phyloP scores from a whole-genome alignment of 23 tunicate species.

The Trididemnum nubilum region DNA sequence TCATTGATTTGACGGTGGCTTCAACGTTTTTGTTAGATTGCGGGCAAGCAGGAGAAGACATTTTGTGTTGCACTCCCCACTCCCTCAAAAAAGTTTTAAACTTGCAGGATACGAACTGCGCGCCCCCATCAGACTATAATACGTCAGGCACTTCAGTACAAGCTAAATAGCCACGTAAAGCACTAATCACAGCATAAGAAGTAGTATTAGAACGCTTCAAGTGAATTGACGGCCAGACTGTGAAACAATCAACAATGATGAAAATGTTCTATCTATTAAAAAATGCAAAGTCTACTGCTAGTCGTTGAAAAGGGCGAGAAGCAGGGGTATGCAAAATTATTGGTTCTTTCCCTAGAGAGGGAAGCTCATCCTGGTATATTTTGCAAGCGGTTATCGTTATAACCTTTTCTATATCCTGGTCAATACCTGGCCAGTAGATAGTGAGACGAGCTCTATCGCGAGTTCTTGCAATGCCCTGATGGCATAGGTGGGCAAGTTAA shows the following conservation, averaged over 20 bases:
- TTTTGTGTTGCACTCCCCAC: not conserved
- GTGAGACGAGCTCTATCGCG: too few relatives aligned
- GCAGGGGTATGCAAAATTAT: too few relatives aligned
- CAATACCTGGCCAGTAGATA: too few relatives aligned
- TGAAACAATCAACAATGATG: not conserved
- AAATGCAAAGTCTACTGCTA: not conserved
- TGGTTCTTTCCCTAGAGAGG: too few relatives aligned
- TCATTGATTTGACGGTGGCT: not conserved
- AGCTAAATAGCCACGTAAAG: not conserved
- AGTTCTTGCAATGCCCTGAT: too few relatives aligned
- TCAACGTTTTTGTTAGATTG: constrained; percentile 12
- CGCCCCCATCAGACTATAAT: constrained; percentile 1
- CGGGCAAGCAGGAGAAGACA: not conserved
- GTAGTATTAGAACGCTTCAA: not conserved
- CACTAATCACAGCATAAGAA: too few relatives aligned
- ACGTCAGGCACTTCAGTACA: not conserved
- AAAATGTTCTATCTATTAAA: not conserved
- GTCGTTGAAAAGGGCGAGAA: not conserved
- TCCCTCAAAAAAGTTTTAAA: not conserved
- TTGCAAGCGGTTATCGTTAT: too few relatives aligned
- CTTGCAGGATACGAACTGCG: not conserved
- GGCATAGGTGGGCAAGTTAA: too few relatives aligned
- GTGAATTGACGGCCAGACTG: not conserved
- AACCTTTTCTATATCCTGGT: too few relatives aligned
- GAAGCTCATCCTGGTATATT: too few relatives aligned